phyloP scores from a whole-genome alignment of 2,113 vertebrate species.

The Oryzias celebensis region DNA sequence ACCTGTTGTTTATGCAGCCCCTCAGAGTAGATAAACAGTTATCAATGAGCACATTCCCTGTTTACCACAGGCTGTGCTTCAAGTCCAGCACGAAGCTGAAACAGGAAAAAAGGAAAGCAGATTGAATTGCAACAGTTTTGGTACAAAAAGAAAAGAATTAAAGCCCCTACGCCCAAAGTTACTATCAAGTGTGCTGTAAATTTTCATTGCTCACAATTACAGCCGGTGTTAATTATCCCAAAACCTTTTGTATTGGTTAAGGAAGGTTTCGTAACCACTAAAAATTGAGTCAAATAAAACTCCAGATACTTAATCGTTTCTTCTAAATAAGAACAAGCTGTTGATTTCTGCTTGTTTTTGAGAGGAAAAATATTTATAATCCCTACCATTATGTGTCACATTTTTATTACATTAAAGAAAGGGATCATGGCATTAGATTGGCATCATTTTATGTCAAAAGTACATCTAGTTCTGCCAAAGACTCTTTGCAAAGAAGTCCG shows the following conservation, averaged over 20 bases:
- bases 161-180: constrained; percentile 8
- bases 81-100: not conserved
- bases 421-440: too few relatives aligned
- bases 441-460: too few relatives aligned
- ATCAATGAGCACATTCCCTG: not conserved
- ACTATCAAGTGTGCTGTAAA: constrained; percentile 4
- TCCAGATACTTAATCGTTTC: too few relatives aligned
- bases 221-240: not conserved
- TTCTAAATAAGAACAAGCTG: too few relatives aligned
- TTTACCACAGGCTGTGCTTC: not conserved
- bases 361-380: too few relatives aligned
- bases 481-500: too few relatives aligned
- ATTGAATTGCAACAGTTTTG: not conserved
- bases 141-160: constrained; percentile 4
- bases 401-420: too few relatives aligned
- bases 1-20: constrained; percentile 1
- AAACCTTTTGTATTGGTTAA: constrained; percentile 11
- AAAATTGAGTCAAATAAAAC: too few relatives aligned
- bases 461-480: not conserved
- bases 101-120: constrained; percentile 1
- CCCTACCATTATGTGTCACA: too few relatives aligned
- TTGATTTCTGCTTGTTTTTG: too few relatives aligned
- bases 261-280: not conserved
- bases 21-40: not conserved
- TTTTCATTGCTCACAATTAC: not conserved